phyloP scores from a whole-genome alignment of 2,888 invertebrate genomes.

The Patella pellucida region DNA sequence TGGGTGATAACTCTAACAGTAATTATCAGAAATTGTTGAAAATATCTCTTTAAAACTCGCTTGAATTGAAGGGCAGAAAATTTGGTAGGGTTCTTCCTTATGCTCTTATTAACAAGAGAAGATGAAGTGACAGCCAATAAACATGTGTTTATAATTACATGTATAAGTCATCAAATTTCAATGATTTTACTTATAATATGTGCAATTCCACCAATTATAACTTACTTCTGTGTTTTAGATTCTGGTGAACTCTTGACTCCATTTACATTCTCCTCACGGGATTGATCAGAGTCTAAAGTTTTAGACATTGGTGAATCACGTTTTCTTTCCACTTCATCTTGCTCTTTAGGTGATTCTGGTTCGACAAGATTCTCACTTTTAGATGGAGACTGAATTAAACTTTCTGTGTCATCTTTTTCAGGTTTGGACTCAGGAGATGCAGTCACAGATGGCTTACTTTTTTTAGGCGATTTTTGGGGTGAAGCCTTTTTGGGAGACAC shows the following conservation, averaged over 20 bases:
- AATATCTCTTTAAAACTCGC: too few relatives aligned
- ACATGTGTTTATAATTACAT: too few relatives aligned
- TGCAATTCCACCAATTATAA: too few relatives aligned
- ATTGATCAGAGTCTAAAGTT: neutral
- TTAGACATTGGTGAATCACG: neutral
- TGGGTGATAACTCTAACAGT: too few relatives aligned
- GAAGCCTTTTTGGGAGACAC: conserved; percentile 3
- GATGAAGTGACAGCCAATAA: too few relatives aligned
- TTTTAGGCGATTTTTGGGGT: neutral
- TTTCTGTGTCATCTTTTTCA: neutral
- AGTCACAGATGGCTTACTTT: neutral
- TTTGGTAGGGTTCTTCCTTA: too few relatives aligned
- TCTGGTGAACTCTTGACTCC: neutral
- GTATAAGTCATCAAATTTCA: too few relatives aligned
- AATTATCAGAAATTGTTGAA: too few relatives aligned
- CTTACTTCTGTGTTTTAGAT: too few relatives aligned
- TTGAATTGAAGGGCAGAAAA: too few relatives aligned
- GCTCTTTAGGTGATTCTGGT: neutral
- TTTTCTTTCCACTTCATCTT: neutral
- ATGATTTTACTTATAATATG: too few relatives aligned
- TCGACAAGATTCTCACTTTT: neutral
- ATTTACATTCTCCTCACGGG: neutral
- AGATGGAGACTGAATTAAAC: neutral
- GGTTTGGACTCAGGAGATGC: neutral
- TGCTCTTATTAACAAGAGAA: too few relatives aligned